These are phyloP conservation scores for Carterocephalus palaemon DNA, from an alignment of 2,888 invertebrate genomes.

Conservation along the genomic window DNA sequence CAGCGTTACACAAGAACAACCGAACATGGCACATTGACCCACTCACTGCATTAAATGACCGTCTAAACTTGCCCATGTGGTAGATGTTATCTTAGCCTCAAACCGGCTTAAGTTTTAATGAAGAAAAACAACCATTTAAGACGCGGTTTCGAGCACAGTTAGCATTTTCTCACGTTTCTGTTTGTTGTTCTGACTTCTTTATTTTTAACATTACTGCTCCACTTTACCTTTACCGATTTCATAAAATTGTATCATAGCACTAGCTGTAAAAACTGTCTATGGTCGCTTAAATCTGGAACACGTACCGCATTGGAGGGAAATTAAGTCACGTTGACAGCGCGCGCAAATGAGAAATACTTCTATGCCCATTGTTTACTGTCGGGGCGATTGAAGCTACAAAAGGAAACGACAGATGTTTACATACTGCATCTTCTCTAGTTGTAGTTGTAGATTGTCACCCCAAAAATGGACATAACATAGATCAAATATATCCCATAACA, in stretches of 20 bases:
- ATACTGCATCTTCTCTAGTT: conserved; percentile 25
- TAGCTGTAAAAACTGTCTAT: conserved; percentile 3
- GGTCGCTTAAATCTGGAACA: conserved; percentile 17
- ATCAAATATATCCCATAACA: conserved; percentile 19
- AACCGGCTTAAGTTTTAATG: conserved; percentile 27
- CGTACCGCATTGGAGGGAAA: conserved; percentile 37
- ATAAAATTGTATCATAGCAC: neutral
- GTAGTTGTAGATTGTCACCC: conserved; percentile 33
- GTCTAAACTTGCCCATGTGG: conserved; percentile 35
- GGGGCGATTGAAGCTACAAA: conserved; percentile 40
- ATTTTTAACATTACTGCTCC: conserved; percentile 5
- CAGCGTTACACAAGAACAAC: conserved; percentile 36
- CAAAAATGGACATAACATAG: conserved; percentile 20
- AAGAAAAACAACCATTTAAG: conserved; percentile 21
- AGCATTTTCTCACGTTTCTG: conserved; percentile 21
- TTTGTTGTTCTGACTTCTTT: conserved; percentile 2
- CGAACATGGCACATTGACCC: conserved; percentile 40
- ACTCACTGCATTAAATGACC: conserved; percentile 35
- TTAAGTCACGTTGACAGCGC: conserved; percentile 46
- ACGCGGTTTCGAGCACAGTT: conserved; percentile 19
- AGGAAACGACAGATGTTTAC: conserved; percentile 39
- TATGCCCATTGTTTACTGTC: conserved; percentile 34
- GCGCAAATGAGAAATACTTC: conserved; percentile 38
- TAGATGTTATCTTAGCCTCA: conserved; percentile 31
- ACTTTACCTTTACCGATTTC: neutral